Conservation (phyloP, 2,797 vertebrate species). For the Crenuchus spilurus region DNA sequence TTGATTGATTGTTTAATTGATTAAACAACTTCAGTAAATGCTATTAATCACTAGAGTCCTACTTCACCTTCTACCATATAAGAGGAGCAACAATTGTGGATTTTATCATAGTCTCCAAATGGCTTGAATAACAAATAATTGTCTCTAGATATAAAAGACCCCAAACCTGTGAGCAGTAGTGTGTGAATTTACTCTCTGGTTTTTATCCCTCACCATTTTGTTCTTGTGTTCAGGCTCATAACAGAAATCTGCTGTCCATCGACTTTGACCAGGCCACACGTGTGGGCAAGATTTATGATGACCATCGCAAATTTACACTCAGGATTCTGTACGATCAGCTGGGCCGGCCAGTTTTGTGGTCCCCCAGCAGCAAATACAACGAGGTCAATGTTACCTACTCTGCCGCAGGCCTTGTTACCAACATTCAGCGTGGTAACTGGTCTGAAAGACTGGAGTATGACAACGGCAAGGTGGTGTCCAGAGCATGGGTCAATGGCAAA, state of each 20-base stretch:
- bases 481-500: slow-evolving; percentile 95
- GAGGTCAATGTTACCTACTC: slow-evolving; percentile 96
- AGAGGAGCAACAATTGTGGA: too few relatives aligned
- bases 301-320: slow-evolving; percentile 96
- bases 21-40: too few relatives aligned
- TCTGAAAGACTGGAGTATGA: slow-evolving; percentile 94
- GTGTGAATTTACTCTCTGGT: not conserved
- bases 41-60: too few relatives aligned
- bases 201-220: not conserved
- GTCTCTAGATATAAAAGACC: too few relatives aligned
- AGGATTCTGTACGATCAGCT: slow-evolving; percentile 89
- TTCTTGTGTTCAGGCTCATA: slow-evolving; percentile 82
- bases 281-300: slow-evolving; percentile 95
- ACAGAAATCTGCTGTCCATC: slow-evolving; percentile 95
- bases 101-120: too few relatives aligned
- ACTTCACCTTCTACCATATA: too few relatives aligned
- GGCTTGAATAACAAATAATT: too few relatives aligned
- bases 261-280: slow-evolving; percentile 92
- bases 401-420: slow-evolving; percentile 83
- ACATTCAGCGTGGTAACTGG: slow-evolving; percentile 92
- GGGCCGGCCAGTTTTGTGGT: slow-evolving; percentile 90
- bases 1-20: too few relatives aligned
- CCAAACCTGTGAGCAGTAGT: too few relatives aligned
- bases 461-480: slow-evolving; percentile 88
- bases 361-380: slow-evolving; percentile 90